Base-by-base conservation (phyloP, 2,797 vertebrate species). In the Craterocephalus amniculus region DNA sequence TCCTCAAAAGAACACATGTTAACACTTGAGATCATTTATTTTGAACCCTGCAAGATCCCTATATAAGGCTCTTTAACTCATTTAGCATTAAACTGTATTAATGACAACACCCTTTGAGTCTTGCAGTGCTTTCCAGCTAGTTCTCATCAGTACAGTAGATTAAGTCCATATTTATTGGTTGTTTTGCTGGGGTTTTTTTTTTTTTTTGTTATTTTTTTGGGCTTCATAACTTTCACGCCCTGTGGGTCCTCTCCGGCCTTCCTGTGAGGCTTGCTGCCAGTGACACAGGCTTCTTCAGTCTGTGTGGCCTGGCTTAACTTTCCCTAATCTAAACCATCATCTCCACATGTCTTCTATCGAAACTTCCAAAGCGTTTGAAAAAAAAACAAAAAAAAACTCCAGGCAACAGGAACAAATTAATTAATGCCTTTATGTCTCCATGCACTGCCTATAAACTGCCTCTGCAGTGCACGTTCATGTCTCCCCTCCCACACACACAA, bases 341-440 rank as follows among this genome's bases (percentile, higher is more conserved):
- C 76, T 80, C 85, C 94, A 94, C 85, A 86, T 95, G 94, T 93
- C 91, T 92, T 85, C 87, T 89, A 93, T 94, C 91, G 90, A 76
- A 80, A 76, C 82, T 72, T 87, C 78, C 78, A 84, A 87, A 90
- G 89, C 84, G 84, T 90, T 87, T 83, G 84, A 86, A 88, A 86
- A n/a, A n/a, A n/a, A n/a, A n/a, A n/a, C n/a, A n/a, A n/a, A n/a
- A n/a, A n/a, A n/a, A 45, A 83, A 89, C 83, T 83, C 85, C 78
- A 87, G 84, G 87, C 86, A 86, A 90, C 86, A 91, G 91, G 90
- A 94, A 93, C 89, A 91, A 88, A 94, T 94, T 91, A 88, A 93
- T 94, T 91, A 92, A 86, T 90, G 87, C 79, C 70, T 80, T 76
- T 86, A 76, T 81, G 87, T 74, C 78, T 90, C 80, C 72, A 81